Percentiles rank a stretch among this genome's conserved stretches.
These are phyloP conservation scores for Galeopsomyia nigrocyanea DNA, from an alignment of 2,888 invertebrate genomes.

Conservation along the genomic window DNA sequence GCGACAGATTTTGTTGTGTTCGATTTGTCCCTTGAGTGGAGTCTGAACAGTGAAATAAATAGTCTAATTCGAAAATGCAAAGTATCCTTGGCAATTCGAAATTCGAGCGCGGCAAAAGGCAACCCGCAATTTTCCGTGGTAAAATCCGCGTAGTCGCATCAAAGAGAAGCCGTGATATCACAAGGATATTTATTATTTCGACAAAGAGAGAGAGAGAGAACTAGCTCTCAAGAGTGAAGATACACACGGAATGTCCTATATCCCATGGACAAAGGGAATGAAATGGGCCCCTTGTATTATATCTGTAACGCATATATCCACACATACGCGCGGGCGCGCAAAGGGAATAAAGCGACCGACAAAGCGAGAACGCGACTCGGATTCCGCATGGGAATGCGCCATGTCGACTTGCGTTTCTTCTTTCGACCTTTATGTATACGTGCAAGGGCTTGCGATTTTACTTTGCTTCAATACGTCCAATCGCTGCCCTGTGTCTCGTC, in stretches of 20 bases:
- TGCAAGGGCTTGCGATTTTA: constrained; percentile 29
- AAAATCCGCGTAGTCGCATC: background rate
- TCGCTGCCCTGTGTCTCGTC: background rate
- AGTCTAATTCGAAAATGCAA: too few relatives aligned
- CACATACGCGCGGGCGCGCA: constrained; percentile 33
- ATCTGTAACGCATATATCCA: background rate
- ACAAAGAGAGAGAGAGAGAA: background rate
- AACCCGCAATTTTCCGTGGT: too few relatives aligned
- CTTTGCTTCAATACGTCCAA: constrained; percentile 37
- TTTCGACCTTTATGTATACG: constrained; percentile 31
- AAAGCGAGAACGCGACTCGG: constrained; percentile 39
- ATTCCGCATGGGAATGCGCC: constrained; percentile 48
- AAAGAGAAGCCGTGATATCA: background rate
- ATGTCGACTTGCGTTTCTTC: constrained; percentile 1
- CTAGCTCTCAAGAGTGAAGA: too few relatives aligned
- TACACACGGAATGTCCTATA: constrained; percentile 9
- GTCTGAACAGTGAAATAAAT: too few relatives aligned
- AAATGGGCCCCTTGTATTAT: constrained; percentile 21
- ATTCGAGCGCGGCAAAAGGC: background rate
- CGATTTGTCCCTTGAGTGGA: too few relatives aligned
- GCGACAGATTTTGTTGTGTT: too few relatives aligned
- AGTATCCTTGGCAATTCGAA: too few relatives aligned
- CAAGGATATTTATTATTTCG: constrained; percentile 21
- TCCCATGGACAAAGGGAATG: constrained; percentile 21
- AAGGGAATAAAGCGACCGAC: constrained; percentile 45